Percentiles rank a stretch among this genome's conserved stretches.
phyloP scores from a whole-genome alignment of 30 jellyfish, hydroid and myxozoan species.

The Aurelia aurita complex sp. Pacific region DNA sequence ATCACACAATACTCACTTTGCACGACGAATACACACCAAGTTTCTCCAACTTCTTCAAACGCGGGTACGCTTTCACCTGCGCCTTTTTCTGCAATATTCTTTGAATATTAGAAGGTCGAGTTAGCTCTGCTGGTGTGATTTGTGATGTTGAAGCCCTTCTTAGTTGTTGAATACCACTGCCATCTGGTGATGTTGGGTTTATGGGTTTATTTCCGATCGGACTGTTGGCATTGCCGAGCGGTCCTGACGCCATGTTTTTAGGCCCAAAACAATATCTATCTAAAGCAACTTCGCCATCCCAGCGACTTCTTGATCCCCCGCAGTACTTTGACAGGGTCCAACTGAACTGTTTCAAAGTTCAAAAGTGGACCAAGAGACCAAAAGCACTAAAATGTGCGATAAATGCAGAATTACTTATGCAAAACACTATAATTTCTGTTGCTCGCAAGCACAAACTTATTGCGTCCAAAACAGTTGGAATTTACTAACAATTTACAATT shows the following conservation, averaged over 20 bases:
- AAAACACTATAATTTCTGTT: no score
- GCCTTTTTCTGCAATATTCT: constrained; percentile 85
- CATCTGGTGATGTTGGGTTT: constrained; percentile 54
- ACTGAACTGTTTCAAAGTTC: no score
- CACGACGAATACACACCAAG: constrained; percentile 97
- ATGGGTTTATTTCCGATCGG: constrained; percentile 5
- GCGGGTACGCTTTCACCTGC: constrained; percentile 94
- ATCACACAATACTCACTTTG: constrained; percentile 53
- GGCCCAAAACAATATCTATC: background rate
- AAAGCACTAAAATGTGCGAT: no score
- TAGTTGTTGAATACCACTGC: constrained; percentile 41
- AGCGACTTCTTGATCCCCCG: no score
- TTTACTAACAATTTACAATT: no score
- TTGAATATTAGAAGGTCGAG: constrained; percentile 92
- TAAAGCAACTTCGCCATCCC: no score
- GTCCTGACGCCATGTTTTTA: constrained; percentile 57
- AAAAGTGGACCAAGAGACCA: no score
- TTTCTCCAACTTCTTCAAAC: constrained; percentile 84
- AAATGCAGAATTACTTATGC: no score
- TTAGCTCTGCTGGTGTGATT: constrained; percentile 89
- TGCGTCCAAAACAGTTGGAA: no score
- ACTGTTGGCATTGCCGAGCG: constrained; percentile 32
- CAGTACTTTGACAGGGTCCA: no score
- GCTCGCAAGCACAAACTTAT: no score
- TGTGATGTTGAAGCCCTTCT: constrained; percentile 70